Evolutionary conservation across 2,113 vertebrate species (phyloP), one percentile per base, ranked within the genome.

Genomic region (Serilophus lunatus): DNA sequence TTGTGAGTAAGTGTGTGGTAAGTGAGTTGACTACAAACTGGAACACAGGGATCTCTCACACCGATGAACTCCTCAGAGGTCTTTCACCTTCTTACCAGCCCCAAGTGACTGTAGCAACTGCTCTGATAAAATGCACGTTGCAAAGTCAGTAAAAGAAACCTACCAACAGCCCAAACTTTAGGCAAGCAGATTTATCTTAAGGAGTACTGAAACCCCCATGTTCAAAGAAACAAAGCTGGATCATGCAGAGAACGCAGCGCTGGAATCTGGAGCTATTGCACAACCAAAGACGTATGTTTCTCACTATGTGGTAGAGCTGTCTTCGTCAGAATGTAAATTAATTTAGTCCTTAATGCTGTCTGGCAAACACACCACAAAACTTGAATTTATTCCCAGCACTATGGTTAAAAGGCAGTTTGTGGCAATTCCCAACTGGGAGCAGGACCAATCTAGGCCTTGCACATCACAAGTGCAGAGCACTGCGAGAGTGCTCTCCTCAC

Each of bases 401-500:
- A 47, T 18, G 28, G 45, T 42, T 88, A 82, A 59, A 51, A 63
- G 70, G 47, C 42, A 54, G 29, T 42, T 79, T 88, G 75, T 75
- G 70, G 12, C 45, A 79, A 88, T 31, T 90, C 82, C 65, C 70
- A 63, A 1, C 5, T 49, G 20, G 54, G 50, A 74, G 33, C 13
- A 44, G 81, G 68, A 86, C 1, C 0, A 3, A 44, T 18, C 40
- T 10, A 36, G 33, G 35, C 13, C 49, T 42, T 63, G 87, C 47
- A 40, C 36, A 23, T 13, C 38, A 2, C 66, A 51, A 36, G 12
- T 28, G 50, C 45, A 81, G 45, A 77, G 33, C 57, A 56, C 11
- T 18, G 15, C 2, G 5, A 75, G 15, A 76, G 51, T 1, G 0
- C 42, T 29, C 18, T 31, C 36, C 75, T 49, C 60, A 40, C 20